Evolutionary conservation across 2,888 invertebrate species (phyloP).

Genomic region (Embidobia sp.): DNA sequence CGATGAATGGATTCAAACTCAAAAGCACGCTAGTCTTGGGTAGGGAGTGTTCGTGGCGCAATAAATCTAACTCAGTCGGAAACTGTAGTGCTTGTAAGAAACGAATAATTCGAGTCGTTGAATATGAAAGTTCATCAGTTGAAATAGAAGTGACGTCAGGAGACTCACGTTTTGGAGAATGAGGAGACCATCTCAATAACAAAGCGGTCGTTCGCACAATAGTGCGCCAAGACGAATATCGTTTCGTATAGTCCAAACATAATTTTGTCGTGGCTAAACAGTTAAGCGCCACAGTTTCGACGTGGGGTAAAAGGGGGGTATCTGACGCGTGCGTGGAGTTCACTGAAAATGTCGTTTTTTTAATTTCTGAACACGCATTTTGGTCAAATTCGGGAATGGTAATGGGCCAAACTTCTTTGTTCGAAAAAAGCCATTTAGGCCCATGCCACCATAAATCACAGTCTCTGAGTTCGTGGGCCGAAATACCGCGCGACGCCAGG

Average conservation of each 20-base stretch:
- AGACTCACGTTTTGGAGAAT: no score
- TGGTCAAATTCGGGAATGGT: neutral
- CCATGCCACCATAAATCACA: neutral
- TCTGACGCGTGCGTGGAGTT: no score
- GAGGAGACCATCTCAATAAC: no score
- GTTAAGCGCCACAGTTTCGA: no score
- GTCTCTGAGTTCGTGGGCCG: neutral
- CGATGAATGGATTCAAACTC: neutral
- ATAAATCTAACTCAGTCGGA: neutral
- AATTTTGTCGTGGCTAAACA: no score
- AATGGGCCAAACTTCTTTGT: neutral
- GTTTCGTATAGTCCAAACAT: no score
- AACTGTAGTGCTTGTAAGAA: neutral
- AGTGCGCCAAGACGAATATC: no score
- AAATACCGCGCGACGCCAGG: neutral
- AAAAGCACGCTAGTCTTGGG: neutral
- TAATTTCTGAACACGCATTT: neutral
- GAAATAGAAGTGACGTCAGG: no score
- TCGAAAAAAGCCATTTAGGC: neutral
- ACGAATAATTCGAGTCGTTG: neutral
- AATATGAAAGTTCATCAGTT: no score
- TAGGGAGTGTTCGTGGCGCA: neutral
- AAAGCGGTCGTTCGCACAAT: no score
- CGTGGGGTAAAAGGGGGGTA: no score
- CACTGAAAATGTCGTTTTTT: no score